Evolutionary conservation across 2,797 vertebrate genomes (phyloP).

Genomic region (Dipus sagitta): DNA sequence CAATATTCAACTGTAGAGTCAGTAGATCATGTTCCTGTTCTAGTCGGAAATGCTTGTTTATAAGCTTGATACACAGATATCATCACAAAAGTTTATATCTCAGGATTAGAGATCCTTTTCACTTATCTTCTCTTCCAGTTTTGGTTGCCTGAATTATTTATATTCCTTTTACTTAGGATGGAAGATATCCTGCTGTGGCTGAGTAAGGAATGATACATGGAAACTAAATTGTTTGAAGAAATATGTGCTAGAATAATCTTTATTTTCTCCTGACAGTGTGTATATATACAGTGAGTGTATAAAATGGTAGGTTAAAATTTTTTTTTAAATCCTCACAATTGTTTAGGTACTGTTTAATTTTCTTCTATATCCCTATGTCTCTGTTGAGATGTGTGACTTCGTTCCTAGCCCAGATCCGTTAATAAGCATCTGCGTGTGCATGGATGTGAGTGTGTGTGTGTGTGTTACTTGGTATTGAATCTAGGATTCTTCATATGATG

Average conservation of each 20-base stretch:
- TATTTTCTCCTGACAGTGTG: not conserved
- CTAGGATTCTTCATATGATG: not conserved
- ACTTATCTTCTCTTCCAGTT: not conserved
- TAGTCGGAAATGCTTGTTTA: not conserved
- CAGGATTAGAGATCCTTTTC: not conserved
- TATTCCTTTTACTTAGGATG: not conserved
- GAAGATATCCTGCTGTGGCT: not conserved
- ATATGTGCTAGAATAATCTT: not conserved
- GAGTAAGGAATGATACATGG: not conserved
- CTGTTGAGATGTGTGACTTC: not conserved
- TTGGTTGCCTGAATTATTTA: not conserved
- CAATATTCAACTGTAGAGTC: not conserved
- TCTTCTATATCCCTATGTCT: not conserved
- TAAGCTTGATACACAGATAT: not conserved
- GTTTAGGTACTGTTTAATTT: not conserved
- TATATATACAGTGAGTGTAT: too few species aligned
- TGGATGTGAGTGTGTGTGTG: not conserved
- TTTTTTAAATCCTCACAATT: not conserved
- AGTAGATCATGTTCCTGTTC: not conserved
- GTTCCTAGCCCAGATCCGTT: not conserved
- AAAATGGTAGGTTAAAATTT: slow-evolving; percentile 14
- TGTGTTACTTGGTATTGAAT: not conserved
- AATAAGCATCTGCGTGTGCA: not conserved
- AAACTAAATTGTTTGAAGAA: not conserved
- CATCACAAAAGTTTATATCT: not conserved